phyloP scores from a whole-genome alignment of 2,888 invertebrate genomes.

The Volucella zonaria region DNA sequence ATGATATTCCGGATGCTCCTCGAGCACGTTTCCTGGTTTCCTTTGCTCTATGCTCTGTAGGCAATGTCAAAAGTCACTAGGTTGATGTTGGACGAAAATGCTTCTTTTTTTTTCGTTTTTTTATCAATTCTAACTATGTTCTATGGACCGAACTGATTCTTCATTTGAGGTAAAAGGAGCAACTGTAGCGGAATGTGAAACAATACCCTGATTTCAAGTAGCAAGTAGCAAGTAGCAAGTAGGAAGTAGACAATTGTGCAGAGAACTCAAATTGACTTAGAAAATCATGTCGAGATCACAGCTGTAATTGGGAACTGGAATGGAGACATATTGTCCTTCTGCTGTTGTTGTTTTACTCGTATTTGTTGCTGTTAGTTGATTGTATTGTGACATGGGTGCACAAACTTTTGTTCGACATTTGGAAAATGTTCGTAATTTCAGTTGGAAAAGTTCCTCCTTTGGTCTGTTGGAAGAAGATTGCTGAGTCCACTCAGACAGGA shows the following conservation, averaged over 20 bases:
- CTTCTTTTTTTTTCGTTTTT: conserved; percentile 18
- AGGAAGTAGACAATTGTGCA: conserved; percentile 6
- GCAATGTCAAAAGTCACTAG: conserved; percentile 52
- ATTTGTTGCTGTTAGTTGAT: no score
- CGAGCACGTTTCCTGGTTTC: conserved; percentile 30
- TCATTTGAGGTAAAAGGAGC: not conserved
- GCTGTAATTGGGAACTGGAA: not conserved
- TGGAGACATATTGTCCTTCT: not conserved
- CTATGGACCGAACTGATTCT: not conserved
- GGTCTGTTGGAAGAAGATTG: no score
- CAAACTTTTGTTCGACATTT: no score
- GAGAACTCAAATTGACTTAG: conserved; percentile 45
- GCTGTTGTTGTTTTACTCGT: no score
- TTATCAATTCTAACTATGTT: no score
- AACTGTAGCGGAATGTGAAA: conserved; percentile 15
- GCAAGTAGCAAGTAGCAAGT: conserved; percentile 7
- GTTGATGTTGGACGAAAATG: conserved; percentile 14
- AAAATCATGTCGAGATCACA: conserved; percentile 17
- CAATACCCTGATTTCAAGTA: conserved; percentile 41
- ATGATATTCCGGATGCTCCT: conserved; percentile 30
- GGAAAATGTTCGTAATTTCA: no score
- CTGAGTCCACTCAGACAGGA: no score
- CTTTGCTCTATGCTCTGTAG: conserved; percentile 35
- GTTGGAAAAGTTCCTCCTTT: no score
- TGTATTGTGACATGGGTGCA: no score